Percentiles rank a stretch among this genome's conserved stretches.
These are phyloP conservation scores for Corbicula japonica DNA, from an alignment of 2,888 invertebrate genomes.

Conservation along the genomic window DNA sequence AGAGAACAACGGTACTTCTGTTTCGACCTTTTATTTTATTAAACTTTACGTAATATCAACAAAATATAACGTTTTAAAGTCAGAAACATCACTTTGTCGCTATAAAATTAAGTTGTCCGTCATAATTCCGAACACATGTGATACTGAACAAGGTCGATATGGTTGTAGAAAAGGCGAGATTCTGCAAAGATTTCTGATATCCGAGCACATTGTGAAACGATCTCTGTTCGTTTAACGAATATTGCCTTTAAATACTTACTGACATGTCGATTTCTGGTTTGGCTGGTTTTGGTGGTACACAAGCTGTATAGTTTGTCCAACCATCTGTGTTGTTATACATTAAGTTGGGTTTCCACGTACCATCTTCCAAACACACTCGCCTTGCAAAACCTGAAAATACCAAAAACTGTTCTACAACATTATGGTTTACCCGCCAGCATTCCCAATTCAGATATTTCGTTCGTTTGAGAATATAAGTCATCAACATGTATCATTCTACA, in stretches of 20 bases:
- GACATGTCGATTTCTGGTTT: constrained; percentile 20
- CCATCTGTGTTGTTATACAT: constrained; percentile 65
- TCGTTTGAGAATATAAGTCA: too few relatives aligned
- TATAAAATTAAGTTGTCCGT: too few relatives aligned
- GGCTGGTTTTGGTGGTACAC: constrained; percentile 41
- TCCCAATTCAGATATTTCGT: too few relatives aligned
- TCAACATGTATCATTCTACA: too few relatives aligned
- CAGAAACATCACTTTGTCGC: too few relatives aligned
- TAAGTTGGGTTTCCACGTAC: constrained; percentile 77
- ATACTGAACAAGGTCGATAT: background rate
- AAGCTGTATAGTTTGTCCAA: constrained; percentile 80
- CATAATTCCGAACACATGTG: too few relatives aligned
- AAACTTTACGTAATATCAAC: too few relatives aligned
- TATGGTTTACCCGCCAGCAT: too few relatives aligned
- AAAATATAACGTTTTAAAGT: too few relatives aligned
- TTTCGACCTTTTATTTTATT: too few relatives aligned
- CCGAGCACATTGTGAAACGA: background rate
- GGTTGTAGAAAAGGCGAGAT: background rate
- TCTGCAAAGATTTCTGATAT: background rate
- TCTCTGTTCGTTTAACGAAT: background rate
- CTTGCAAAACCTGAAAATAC: constrained; percentile 74
- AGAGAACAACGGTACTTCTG: too few relatives aligned
- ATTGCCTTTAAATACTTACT: background rate
- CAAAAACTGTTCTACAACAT: too few relatives aligned
- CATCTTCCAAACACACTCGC: constrained; percentile 73